phyloP scores from a whole-genome alignment of 2,113 vertebrate genomes.

The Heterochromis multidens region DNA sequence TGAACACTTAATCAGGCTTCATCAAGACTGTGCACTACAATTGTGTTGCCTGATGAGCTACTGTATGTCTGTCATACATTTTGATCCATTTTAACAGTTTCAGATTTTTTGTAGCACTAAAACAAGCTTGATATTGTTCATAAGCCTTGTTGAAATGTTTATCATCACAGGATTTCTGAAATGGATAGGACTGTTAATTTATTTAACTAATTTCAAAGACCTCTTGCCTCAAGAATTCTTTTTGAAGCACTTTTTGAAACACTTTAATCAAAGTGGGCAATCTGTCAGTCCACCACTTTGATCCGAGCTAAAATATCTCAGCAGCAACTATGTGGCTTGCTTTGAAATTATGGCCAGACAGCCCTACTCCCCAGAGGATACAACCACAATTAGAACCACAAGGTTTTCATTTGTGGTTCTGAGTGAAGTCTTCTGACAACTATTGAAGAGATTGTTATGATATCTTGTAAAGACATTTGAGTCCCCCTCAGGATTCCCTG shows the following conservation, averaged over 20 bases:
- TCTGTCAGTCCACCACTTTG: background rate
- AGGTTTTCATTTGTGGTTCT: background rate
- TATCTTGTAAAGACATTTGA: background rate
- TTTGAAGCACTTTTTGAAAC: background rate
- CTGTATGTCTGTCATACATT: background rate
- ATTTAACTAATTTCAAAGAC: background rate
- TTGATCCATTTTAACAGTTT: background rate
- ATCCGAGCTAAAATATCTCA: background rate
- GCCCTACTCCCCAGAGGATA: background rate
- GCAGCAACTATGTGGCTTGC: background rate
- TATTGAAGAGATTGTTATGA: background rate
- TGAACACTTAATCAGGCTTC: conserved; percentile 27
- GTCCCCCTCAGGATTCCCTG: background rate
- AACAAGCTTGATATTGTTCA: background rate
- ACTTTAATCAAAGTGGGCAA: background rate
- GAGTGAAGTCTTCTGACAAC: background rate
- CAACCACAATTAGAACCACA: background rate
- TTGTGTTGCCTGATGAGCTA: background rate
- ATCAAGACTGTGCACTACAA: background rate
- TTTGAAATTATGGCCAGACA: background rate
- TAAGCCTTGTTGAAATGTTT: background rate
- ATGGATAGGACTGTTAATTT: background rate
- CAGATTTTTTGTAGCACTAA: background rate
- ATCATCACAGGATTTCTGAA: background rate
- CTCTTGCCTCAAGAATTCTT: background rate